Conservation (phyloP, 2,888 invertebrate genomes). For the Melanostoma scalare region DNA sequence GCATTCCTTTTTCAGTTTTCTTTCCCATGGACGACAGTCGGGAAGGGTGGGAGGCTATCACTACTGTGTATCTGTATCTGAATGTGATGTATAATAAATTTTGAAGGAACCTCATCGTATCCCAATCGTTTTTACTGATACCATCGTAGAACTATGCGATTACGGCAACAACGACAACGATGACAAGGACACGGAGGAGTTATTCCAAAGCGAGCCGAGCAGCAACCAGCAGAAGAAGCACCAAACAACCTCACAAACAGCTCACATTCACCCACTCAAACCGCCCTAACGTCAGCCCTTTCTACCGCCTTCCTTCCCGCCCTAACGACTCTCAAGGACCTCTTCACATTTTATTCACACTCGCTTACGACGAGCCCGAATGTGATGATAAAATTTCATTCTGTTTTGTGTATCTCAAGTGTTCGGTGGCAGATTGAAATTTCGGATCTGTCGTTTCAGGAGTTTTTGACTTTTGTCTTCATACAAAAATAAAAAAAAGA, state of each 20-base stretch:
- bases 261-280: constrained; percentile 38
- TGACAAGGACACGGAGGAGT: constrained; percentile 28
- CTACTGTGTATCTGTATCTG: constrained; percentile 49
- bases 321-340: constrained; percentile 22
- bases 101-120: constrained; percentile 69
- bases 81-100: constrained; percentile 68
- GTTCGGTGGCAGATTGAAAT: constrained; percentile 71
- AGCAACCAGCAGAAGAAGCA: constrained; percentile 9
- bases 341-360: constrained; percentile 61
- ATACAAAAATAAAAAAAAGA: constrained; percentile 16
- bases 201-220: neutral
- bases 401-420: constrained; percentile 64
- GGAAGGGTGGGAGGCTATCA: neutral
- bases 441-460: constrained; percentile 69
- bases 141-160: constrained; percentile 49
- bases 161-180: constrained; percentile 27
- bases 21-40: constrained; percentile 8
- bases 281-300: neutral
- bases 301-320: neutral
- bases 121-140: constrained; percentile 63
- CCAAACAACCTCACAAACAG: constrained; percentile 18
- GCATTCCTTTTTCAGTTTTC: constrained; percentile 31
- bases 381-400: constrained; percentile 70
- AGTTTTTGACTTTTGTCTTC: constrained; percentile 66
- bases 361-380: constrained; percentile 60